A percentile compares a stretch with the other conserved stretches of the same genome.
phyloP scores from a whole-genome alignment of 2,888 invertebrate genomes.

The Conchocele bisecta region DNA sequence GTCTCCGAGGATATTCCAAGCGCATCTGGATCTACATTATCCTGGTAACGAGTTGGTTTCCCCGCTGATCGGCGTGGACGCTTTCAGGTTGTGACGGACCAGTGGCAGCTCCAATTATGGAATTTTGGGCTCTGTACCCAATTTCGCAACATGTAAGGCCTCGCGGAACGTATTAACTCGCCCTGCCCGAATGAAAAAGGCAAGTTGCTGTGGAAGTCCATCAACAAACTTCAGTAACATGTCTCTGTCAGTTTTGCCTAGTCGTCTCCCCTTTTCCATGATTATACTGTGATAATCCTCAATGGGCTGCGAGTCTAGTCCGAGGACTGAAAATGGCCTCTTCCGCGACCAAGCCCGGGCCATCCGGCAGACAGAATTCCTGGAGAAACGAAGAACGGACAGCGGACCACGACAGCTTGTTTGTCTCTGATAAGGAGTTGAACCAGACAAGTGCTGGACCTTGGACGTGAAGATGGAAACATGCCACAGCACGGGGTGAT shows the following conservation, averaged over 20 bases:
- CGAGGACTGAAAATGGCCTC: too few species aligned
- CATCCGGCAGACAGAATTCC: too few species aligned
- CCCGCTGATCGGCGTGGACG: too few species aligned
- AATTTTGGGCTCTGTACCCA: too few species aligned
- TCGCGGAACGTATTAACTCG: neutral
- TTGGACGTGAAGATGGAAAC: slow-evolving; percentile 3
- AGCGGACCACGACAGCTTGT: neutral
- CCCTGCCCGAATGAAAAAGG: neutral
- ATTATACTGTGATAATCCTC: neutral
- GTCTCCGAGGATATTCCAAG: too few species aligned
- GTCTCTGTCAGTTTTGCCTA: neutral
- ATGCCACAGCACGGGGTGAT: neutral
- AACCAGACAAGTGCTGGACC: slow-evolving; percentile 9
- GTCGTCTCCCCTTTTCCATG: neutral
- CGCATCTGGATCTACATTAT: too few species aligned
- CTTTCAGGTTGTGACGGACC: too few species aligned
- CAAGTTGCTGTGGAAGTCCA: neutral
- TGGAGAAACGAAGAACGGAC: neutral
- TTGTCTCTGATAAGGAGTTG: neutral
- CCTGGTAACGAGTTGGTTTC: too few species aligned
- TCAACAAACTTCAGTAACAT: neutral
- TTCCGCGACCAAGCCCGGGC: too few species aligned
- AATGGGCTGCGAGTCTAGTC: neutral
- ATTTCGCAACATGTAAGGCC: too few species aligned
- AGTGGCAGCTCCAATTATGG: too few species aligned